Evolutionary conservation across 2,113 vertebrate species (phyloP), one percentile per base, ranked within the genome.

Genomic region (Rhinoptilus africanus): DNA sequence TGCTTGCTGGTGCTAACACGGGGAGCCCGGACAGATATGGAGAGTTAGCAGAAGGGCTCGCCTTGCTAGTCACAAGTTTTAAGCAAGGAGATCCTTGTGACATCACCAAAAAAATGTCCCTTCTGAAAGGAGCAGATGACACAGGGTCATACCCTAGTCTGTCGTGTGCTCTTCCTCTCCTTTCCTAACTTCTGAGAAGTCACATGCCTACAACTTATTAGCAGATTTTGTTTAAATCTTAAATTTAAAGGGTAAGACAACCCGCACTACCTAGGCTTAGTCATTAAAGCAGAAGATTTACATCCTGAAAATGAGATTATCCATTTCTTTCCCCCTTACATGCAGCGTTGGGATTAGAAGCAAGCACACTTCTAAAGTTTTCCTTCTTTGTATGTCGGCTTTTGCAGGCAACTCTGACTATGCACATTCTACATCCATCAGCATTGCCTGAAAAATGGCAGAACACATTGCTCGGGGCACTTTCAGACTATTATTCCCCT

Each of bases 21-120:
- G 17, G 50, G 45, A 87, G 32, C 45, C 16, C 28, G 66, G 78
- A 60, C 15, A 43, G 41, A 54, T 50, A 48, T 20, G 53, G 41
- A 59, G 1, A 53, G 26, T 74, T 54, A 67, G 68, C 37, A 89
- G 60, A 92, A 75, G 47, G 51, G 16, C 47, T 71, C 0, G 6
- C 47, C n/a, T 75, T 71, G 34, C 37, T 69, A 53, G 57, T 45
- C n/a, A 26, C 21, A 60, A 74, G 47, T 60, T 95, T 94, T 94
- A 80, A 94, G 86, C 76, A 92, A 84, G 47, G 54, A 87, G 28
- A 51, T 62, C 48, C 68, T 93, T 91, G 84, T 75, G 89, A 89
- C 69, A 48, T 5, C 8, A n/a, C 32, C n/a, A 87, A 84, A 93
- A 78, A 77, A 12, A 13, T 18, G 34, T 67, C 14, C 32, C 20